Evolutionary conservation across 2,113 vertebrate genomes (phyloP).

Genomic region (Baryphthengus martii): DNA sequence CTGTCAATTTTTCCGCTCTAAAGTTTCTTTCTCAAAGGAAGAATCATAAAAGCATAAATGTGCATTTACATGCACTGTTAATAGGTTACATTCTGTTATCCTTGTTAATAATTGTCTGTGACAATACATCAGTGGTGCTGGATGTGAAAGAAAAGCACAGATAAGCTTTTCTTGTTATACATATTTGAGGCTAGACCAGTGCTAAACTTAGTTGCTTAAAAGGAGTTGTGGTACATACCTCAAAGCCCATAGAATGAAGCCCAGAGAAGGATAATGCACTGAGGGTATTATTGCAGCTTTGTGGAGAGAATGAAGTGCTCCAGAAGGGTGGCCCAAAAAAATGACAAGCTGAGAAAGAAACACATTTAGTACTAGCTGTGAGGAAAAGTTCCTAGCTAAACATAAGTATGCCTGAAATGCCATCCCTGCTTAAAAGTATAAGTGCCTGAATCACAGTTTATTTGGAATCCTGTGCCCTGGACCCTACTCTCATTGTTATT

Average conservation of each 20-base stretch:
- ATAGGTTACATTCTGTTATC: not conserved
- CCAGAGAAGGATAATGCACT: not conserved
- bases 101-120: not conserved
- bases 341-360: not conserved
- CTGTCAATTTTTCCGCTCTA: not conserved
- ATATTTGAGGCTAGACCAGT: not conserved
- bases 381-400: not conserved
- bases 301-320: not conserved
- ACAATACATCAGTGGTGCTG: not conserved
- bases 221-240: not conserved
- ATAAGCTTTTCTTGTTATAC: not conserved
- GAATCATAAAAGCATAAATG: not conserved
- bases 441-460: not conserved
- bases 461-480: not conserved
- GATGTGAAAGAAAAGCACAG: not conserved
- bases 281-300: not conserved
- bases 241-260: not conserved
- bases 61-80: not conserved
- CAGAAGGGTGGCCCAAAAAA: not conserved
- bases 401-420: not conserved
- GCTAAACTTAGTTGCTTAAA: not conserved
- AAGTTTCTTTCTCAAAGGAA: not conserved
- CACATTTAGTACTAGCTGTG: not conserved
- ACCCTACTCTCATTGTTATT: not conserved
- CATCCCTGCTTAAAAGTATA: not conserved